Evolutionary conservation across 2,888 invertebrate species (phyloP), one percentile per base, ranked within the genome.

Genomic region (Eupelmus urozonus): DNA sequence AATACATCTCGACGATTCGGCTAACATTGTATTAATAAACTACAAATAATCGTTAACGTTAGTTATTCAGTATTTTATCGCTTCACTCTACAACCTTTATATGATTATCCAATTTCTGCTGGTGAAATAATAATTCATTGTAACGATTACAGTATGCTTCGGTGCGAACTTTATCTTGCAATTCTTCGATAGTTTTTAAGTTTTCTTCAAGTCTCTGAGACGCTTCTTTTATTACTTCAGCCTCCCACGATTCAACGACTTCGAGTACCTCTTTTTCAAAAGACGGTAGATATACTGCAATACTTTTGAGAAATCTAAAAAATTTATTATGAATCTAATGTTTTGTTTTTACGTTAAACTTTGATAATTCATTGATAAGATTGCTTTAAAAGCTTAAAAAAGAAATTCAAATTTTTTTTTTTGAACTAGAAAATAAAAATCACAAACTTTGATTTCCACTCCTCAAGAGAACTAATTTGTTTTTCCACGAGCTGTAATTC

Each of bases 21-120:
- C 16, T 16, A 79, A 55, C 7, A 76, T 45, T 25, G 55, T 23
- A 23, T 25, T 60, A 7, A 74, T 72, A 20, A 55, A 49, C 79
- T 79, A 27, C 11, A 62, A 70, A 75, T 67, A 27, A 65, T 49
- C 65, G 1, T 13, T 13, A 34, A 27, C 0, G 20, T 57, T 34
- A 11, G 23, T 4, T n/a, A 23, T 20, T 53, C 18, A 20, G 4
- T 20, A 45, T 45, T 45, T 13, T 16, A 45, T 34, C 23, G 34
- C n/a, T 34, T 23, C 59, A n/a, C n/a, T n/a, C n/a, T n/a, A n/a
- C 60, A 51, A 84, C 84, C 62, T 66, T 80, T 73, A 77, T 82
- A 42, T 83, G 83, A 18, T 65, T 65, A 4, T 83, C 80, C n/a
- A 84, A 66, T n/a, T 72, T 42, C 23, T 72, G 34, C 20, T 69